Percentiles rank a stretch among this genome's conserved stretches.
These are phyloP conservation scores for Tyto alba DNA, from an alignment of 2,113 vertebrate genomes.

Conservation along the genomic window DNA sequence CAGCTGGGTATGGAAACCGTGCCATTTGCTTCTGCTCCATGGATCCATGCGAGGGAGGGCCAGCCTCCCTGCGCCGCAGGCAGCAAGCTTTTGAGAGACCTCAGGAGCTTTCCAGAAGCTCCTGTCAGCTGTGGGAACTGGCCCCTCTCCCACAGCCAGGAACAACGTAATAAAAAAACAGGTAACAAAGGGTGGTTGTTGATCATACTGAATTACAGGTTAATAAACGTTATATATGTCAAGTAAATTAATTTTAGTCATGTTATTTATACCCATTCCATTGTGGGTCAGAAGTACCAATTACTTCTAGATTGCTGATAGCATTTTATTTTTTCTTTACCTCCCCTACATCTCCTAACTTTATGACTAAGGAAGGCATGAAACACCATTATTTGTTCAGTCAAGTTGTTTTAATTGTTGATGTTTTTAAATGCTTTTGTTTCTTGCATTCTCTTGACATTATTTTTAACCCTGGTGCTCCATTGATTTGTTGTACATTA, in stretches of 20 bases:
- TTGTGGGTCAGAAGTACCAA: neutral
- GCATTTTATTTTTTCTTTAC: neutral
- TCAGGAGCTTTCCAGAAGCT: neutral
- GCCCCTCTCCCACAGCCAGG: neutral
- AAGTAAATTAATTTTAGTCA: neutral
- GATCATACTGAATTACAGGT: neutral
- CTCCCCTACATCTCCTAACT: neutral
- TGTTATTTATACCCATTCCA: neutral
- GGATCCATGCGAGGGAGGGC: neutral
- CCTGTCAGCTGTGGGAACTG: neutral
- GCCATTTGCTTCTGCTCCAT: neutral
- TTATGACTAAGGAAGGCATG: neutral
- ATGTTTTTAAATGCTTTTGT: neutral
- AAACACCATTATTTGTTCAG: neutral
- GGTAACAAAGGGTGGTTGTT: neutral
- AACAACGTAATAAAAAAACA: neutral
- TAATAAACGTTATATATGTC: neutral
- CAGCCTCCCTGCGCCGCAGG: no score
- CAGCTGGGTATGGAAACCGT: fast-evolving
- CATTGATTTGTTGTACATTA: neutral
- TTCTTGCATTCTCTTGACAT: neutral
- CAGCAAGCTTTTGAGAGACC: neutral
- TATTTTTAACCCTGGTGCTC: neutral
- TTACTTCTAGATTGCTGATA: neutral
- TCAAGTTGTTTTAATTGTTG: neutral